phyloP scores from a whole-genome alignment of 2,113 vertebrate genomes.

The Probosciger aterrimus region DNA sequence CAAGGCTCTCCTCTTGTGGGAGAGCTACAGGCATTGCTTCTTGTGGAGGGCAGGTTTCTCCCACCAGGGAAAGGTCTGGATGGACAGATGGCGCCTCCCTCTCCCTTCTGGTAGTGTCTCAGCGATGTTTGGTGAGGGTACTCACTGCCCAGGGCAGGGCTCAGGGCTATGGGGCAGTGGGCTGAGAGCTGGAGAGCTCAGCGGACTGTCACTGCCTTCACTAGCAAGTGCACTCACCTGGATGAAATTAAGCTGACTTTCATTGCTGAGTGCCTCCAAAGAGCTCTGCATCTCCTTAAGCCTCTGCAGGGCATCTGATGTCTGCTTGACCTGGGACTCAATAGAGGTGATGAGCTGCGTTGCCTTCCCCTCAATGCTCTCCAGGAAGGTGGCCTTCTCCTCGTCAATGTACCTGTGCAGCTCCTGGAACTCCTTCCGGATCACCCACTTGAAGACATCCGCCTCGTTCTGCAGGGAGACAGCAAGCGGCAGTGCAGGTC shows the following conservation, averaged over 20 bases:
- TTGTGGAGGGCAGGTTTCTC: neutral
- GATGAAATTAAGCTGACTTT: conserved; percentile 78
- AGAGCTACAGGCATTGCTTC: neutral
- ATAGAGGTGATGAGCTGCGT: conserved; percentile 75
- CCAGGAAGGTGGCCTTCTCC: conserved; percentile 80
- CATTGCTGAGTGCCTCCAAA: conserved; percentile 73
- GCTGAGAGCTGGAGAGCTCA: neutral
- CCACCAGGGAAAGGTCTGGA: neutral
- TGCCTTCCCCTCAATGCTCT: conserved; percentile 71
- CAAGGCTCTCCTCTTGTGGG: neutral
- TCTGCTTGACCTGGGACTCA: conserved; percentile 78
- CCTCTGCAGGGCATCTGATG: conserved; percentile 58
- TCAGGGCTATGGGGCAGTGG: neutral
- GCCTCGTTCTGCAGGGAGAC: conserved; percentile 75
- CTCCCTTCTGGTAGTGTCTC: neutral
- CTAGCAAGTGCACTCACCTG: conserved; percentile 34
- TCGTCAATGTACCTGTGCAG: conserved; percentile 79
- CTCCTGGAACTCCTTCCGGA: conserved; percentile 83
- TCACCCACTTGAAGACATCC: conserved; percentile 83
- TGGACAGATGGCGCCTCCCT: neutral
- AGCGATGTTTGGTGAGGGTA: neutral
- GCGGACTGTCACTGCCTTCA: neutral
- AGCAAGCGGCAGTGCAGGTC: neutral
- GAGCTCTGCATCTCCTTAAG: conserved; percentile 70
- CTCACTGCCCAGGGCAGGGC: neutral